Base-by-base conservation (phyloP, 2,888 invertebrate species). In the Arrhopalites spinosus region DNA sequence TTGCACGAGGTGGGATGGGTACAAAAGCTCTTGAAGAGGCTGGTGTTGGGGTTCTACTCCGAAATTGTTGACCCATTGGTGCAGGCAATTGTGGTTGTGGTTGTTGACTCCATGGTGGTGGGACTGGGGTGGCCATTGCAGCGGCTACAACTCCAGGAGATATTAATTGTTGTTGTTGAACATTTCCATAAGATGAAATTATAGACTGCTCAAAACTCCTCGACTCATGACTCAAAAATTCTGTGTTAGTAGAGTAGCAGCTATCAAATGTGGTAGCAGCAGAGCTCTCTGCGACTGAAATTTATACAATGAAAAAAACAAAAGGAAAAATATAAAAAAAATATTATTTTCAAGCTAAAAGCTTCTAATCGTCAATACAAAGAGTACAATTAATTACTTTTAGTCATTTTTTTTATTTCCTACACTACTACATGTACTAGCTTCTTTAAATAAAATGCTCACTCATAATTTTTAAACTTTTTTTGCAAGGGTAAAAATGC, bases 231-330 rank as follows among this genome's bases (percentile, higher is more conserved):
- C 74, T 75, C 47, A 75, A 70, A 75, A 68, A 69, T 36, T 59
- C 74, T 47, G 78, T 73, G 75, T 69, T 81, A 81, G 81, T 80
- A 79, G 78, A 78, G 76, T 78, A 78, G 79, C 77, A 79, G 79
- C 81, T 81, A 81, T 78, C 80, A 77, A 78, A 80, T 1, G 71
- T 36, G 56, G 74, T 69, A 75, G 77, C 77, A 72, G 79, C 78
- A 78, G 79, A 76, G 75, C 80, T 80, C 76, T 78, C 79, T 74
- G 79, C 72, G 77, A 79, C 81, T 81, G 80, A 72, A 78, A 75
- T 73, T 25, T 73, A 66, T 53, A 50, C 2, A 69, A 69, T 7
- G 20, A 50, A 69, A 73, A 64, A 61, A 61, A 67, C 61, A 68
- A 25, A 75, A 73, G 47, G 43, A 69, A 69, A 69, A 63, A 50